Evolutionary conservation across 2,113 vertebrate genomes (phyloP), one percentile per base, ranked within the genome.

Genomic region (Myotis lucifugus): DNA sequence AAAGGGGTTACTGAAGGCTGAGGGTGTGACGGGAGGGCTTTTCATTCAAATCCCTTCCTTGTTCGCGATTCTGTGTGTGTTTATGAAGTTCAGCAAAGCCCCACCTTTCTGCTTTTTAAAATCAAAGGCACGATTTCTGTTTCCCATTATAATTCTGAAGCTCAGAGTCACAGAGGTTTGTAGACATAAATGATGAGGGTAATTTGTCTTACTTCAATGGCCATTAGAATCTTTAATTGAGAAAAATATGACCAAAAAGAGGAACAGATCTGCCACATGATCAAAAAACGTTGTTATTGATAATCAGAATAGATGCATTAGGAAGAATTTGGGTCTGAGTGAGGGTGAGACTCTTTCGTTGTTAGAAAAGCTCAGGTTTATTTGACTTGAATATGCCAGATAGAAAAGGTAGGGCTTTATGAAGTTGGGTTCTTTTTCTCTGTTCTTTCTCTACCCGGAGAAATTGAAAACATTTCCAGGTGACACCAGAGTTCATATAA

Each of bases 151-250:
- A 61, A 93, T 96, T 96, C 95, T 96, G 91, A 94, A 93, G 91
- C 79, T 91, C 88, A 81, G 90, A 97, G 66, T 90, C 91, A 88
- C 82, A 92, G 95, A 96, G 73, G 59, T 92, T 92, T 94, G 95
- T 91, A 88, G 95, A 96, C 96, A 94, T 96, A 97, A 95, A 96
- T 91, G 92, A 96, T 96, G 97, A 97, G 83, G 79, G 93, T 95
- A 97, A 97, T 96, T 98, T 98, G 96, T 95, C 95, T 96, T 96
- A 94, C 94, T 96, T 97, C 95, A 93, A 12, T 89, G 91, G 83
- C 70, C 90, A 97, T 97, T 97, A 95, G 79, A 94, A 97, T 95
- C 96, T 97, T 97, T 95, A 95, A 96, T 96, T 97, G 97, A 94
- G 95, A 97, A 97, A 96, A 97, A 95, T 91, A 96, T 46, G 86